A percentile compares a stretch with the other conserved stretches of the same genome.
Conservation (phyloP, 1,140 invertebrate genomes). For the Cheumatopsyche charites region DNA sequence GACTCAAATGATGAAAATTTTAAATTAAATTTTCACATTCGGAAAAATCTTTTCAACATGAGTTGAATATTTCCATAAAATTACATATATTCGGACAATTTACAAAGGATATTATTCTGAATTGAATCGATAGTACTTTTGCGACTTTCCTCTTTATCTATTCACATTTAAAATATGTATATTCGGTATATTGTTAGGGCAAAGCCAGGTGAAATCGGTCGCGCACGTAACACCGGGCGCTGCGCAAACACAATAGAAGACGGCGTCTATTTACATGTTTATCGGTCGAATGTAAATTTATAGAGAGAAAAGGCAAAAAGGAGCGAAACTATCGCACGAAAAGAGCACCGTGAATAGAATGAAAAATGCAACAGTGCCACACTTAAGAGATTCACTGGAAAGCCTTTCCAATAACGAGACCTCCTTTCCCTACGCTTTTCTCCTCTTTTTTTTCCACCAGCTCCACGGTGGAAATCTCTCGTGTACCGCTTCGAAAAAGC, state of each 20-base stretch:
- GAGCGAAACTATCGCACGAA: constrained; percentile 23
- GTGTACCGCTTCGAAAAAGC: not conserved
- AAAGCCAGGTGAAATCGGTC: not conserved
- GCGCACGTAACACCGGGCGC: not conserved
- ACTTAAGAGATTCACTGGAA: constrained; percentile 12
- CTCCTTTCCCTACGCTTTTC: not conserved
- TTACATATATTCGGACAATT: no score
- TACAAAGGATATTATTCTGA: no score
- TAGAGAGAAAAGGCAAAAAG: constrained; percentile 20
- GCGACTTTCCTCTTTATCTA: not conserved
- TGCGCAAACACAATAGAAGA: constrained; percentile 30
- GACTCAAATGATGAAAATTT: no score
- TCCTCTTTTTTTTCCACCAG: no score
- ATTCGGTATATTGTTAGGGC: not conserved
- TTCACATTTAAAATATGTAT: not conserved
- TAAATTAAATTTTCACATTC: no score
- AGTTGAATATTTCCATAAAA: no score
- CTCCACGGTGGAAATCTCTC: no score
- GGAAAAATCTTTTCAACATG: no score
- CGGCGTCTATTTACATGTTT: constrained; percentile 44
- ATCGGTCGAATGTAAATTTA: constrained; percentile 43
- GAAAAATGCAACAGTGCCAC: constrained; percentile 29
- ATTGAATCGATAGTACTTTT: not conserved
- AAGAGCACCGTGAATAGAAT: constrained; percentile 11
- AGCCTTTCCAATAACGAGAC: constrained; percentile 13